Evolutionary conservation across 2,113 vertebrate genomes (phyloP).

Genomic region (Oreocharis arfaki): DNA sequence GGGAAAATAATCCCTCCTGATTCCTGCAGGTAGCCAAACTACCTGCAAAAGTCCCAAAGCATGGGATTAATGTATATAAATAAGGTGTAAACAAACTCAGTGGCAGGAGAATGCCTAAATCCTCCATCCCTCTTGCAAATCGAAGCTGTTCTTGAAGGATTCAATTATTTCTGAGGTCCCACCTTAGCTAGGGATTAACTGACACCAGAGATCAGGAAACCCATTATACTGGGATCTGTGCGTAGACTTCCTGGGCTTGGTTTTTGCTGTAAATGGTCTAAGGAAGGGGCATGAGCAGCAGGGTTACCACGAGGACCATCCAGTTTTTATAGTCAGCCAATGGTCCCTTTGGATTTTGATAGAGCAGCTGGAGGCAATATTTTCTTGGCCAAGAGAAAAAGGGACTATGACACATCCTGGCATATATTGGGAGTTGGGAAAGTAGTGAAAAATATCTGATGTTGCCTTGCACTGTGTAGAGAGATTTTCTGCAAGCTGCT

Average conservation of each 20-base stretch:
- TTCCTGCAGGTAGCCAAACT: background rate
- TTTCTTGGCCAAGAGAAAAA: background rate
- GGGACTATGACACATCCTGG: background rate
- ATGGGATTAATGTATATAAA: background rate
- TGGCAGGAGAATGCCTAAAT: background rate
- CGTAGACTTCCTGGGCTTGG: background rate
- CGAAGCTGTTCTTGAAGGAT: background rate
- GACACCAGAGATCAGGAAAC: background rate
- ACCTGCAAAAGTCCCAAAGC: background rate
- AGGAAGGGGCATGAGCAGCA: background rate
- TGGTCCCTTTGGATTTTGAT: background rate
- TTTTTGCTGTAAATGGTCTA: background rate
- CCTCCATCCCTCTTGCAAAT: background rate
- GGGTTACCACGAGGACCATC: background rate
- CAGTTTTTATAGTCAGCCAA: background rate
- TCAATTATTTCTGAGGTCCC: constrained; percentile 5
- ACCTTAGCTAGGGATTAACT: background rate
- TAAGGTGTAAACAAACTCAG: constrained; percentile 2
- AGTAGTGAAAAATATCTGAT: background rate
- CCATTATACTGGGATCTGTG: background rate
- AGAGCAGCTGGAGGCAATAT: background rate
- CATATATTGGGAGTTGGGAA: background rate
- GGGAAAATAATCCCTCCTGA: constrained; percentile 16
- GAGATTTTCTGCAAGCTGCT: background rate
- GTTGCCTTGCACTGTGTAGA: background rate